These are phyloP conservation scores for Theretra japonica DNA, from an alignment of 2,888 invertebrate genomes.

Conservation along the genomic window DNA sequence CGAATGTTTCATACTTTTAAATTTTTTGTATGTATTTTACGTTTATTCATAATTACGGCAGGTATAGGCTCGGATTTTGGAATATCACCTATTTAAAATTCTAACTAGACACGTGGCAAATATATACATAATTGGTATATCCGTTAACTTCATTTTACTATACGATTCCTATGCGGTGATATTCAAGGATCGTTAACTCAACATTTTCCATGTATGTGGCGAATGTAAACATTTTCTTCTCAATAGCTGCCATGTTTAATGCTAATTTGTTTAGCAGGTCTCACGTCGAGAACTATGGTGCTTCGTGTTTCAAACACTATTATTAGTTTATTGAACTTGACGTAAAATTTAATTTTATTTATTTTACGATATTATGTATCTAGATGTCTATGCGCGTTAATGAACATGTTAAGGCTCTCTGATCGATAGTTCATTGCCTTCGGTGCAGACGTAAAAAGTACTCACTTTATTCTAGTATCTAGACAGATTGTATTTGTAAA, in stretches of 20 bases:
- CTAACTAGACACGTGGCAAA: background rate
- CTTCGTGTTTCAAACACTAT: background rate
- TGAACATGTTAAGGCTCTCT: no score
- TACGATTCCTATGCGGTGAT: background rate
- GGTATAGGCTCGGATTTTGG: no score
- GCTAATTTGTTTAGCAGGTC: slow-evolving; percentile 6
- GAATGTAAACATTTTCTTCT: slow-evolving; percentile 1
- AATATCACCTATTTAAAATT: no score
- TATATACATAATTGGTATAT: background rate
- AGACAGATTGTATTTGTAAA: no score
- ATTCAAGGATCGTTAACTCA: background rate
- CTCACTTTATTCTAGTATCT: no score
- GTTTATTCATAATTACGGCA: no score
- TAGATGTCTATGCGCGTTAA: background rate
- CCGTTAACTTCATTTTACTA: background rate
- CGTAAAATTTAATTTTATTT: background rate
- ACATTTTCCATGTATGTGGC: background rate
- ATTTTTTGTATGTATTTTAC: no score
- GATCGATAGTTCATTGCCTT: no score
- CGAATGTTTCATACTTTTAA: background rate
- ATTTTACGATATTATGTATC: background rate
- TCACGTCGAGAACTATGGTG: background rate
- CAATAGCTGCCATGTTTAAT: background rate
- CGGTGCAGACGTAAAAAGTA: no score
- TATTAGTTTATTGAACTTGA: slow-evolving; percentile 15